Evolutionary conservation across 2,113 vertebrate genomes (phyloP).

Genomic region (Gambusia holbrooki): DNA sequence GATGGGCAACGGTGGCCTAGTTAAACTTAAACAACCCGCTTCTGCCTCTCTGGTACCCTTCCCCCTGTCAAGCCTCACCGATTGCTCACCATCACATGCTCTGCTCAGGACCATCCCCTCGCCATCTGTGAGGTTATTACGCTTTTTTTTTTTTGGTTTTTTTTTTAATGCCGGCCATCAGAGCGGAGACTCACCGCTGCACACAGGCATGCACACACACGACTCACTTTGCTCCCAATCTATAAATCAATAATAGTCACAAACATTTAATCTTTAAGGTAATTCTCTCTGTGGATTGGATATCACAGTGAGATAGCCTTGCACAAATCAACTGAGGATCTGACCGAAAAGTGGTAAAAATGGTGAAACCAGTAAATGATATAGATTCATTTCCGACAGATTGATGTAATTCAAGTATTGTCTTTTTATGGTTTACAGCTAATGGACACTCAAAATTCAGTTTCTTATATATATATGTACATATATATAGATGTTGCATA

Average conservation of each 20-base stretch:
- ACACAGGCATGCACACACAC: conserved; percentile 26
- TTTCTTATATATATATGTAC: not conserved
- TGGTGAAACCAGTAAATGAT: not conserved
- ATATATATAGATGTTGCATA: not conserved
- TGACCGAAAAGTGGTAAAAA: conserved; percentile 11
- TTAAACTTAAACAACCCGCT: conserved; percentile 80
- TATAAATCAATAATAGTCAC: conserved; percentile 76
- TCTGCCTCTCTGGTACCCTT: conserved; percentile 60
- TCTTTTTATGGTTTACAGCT: not conserved
- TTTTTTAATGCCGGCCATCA: conserved; percentile 66
- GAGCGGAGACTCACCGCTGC: conserved; percentile 48
- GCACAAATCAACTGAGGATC: conserved; percentile 7
- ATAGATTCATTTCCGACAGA: not conserved
- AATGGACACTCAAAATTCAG: not conserved
- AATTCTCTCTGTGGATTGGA: conserved; percentile 44
- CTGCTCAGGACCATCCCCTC: conserved; percentile 72
- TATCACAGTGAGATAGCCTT: not conserved
- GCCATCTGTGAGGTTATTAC: conserved; percentile 82
- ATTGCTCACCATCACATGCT: conserved; percentile 79
- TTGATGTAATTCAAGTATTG: not conserved
- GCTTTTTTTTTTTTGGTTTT: conserved; percentile 44
- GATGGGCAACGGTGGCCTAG: conserved; percentile 72
- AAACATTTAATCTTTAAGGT: conserved; percentile 73
- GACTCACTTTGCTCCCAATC: conserved; percentile 54
- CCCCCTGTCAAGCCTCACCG: conserved; percentile 77